Base-by-base conservation (phyloP, 2,113 vertebrate species). In the Rhinichthys klamathensis region DNA sequence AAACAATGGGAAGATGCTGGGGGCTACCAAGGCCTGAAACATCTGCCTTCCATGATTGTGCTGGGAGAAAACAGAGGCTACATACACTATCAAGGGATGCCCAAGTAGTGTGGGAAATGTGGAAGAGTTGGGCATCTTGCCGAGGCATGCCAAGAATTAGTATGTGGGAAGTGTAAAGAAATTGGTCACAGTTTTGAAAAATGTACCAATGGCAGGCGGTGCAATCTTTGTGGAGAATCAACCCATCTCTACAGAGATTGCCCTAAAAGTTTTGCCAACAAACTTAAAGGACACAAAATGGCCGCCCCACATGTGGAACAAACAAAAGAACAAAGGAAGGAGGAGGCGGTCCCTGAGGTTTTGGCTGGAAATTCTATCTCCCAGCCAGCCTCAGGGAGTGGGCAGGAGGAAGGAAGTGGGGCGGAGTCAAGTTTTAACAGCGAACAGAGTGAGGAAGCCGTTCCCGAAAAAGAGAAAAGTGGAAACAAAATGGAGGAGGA, bases 401-500 rank as follows among this genome's bases (percentile, higher is more conserved):
- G 70, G 1, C 56, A 60, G 15, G 56, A 18, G 4, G 21, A 0
- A 4, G 25, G 5, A 27, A 6, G 69, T 13, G 13, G 44, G 46
- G 69, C 13, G 6, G 46, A 51, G 44, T 23, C 56, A 56, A 18
- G 56, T 1, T 8, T 41, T 8, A 7, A 41, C 1, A 41, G 38
- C 30, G 7, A 41, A 41, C 38, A 41, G 38, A 1, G 38, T 1
- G 56, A 8, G 56, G 56, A 58, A 58, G 6, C 18, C 56, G 1
- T 1, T 49, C 46, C 13, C 12, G 2, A 8, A 41, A 0, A 8
- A 8, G 2, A 0, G 18, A 56, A 15, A 16, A 1, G 3, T 0
- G 1, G 9, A 41, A 41, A 51, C 0, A 2, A 16, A 5, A 51
- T 51, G 7, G 21, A 58, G 2, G 46, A 4, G 2, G 18, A 23